Conservation (phyloP, 2,797 vertebrate genomes). For the Brachyrhaphis roseni region DNA sequence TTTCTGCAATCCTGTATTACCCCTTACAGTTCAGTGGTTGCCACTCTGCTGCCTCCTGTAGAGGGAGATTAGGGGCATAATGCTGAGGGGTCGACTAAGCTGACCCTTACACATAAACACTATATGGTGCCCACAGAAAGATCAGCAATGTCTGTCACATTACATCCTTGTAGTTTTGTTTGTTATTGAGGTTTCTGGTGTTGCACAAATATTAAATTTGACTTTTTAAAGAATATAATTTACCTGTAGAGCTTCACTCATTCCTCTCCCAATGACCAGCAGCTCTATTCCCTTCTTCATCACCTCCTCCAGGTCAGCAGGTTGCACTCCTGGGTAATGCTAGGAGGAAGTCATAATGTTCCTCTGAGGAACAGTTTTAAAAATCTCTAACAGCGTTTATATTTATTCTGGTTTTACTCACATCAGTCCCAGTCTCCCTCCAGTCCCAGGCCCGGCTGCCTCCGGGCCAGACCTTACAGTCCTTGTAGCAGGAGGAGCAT, state of each 20-base stretch:
- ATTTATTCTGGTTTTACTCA: conserved; percentile 70
- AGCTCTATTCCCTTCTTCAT: conserved; percentile 84
- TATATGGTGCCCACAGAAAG: not conserved
- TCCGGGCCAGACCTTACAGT: conserved; percentile 97
- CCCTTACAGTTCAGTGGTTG: not conserved
- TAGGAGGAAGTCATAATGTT: conserved; percentile 39
- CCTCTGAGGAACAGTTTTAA: not conserved
- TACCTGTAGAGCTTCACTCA: conserved; percentile 94
- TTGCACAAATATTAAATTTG: not conserved
- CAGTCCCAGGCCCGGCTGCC: conserved; percentile 95
- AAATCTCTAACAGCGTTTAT: too few relatives aligned
- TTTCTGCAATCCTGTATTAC: not conserved
- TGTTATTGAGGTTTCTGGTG: not conserved
- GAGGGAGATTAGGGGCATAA: not conserved
- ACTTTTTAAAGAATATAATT: not conserved
- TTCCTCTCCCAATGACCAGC: conserved; percentile 93
- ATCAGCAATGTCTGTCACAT: not conserved
- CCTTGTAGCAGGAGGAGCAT: conserved; percentile 87
- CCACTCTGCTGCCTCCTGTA: not conserved
- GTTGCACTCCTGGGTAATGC: conserved; percentile 94
- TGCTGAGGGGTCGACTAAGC: not conserved
- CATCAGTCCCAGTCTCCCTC: conserved; percentile 94
- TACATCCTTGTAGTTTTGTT: not conserved
- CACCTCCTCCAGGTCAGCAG: conserved; percentile 93
- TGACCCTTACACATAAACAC: not conserved